A percentile compares a stretch with the other conserved stretches of the same genome.
Conservation (phyloP, 2,113 vertebrate genomes). For the Protobothrops mucrosquamatus region DNA sequence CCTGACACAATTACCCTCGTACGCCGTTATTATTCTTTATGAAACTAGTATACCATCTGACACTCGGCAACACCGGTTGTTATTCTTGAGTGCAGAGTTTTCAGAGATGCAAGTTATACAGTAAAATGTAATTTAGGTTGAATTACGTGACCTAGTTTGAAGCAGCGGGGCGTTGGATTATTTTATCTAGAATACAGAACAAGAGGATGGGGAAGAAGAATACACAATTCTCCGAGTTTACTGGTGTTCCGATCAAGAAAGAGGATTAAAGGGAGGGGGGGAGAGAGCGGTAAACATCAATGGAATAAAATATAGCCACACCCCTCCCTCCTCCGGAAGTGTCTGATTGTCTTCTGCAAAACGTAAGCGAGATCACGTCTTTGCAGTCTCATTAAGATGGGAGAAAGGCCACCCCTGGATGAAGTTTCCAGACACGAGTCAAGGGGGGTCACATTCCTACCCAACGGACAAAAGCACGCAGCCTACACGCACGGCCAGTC, state of each 20-base stretch:
- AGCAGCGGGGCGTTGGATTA: neutral
- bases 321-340: constrained; percentile 2
- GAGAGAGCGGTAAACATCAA: neutral
- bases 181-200: neutral
- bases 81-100: neutral
- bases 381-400: neutral
- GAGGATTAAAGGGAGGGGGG: too few species aligned
- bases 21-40: neutral
- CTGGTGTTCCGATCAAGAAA: neutral
- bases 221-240: neutral
- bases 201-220: neutral
- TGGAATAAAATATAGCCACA: neutral
- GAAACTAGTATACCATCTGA: neutral
- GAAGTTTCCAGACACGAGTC: neutral
- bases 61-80: neutral
- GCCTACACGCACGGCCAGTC: neutral
- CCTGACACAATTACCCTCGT: neutral
- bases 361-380: neutral
- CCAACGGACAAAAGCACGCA: neutral
- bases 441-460: neutral
- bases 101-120: neutral
- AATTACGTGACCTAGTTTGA: neutral
- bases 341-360: neutral
- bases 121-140: neutral
- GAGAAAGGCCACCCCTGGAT: neutral